Percentiles rank a stretch among this genome's conserved stretches.
Conservation (phyloP, 2,113 vertebrate species). For the Chlamydotis undulata region DNA sequence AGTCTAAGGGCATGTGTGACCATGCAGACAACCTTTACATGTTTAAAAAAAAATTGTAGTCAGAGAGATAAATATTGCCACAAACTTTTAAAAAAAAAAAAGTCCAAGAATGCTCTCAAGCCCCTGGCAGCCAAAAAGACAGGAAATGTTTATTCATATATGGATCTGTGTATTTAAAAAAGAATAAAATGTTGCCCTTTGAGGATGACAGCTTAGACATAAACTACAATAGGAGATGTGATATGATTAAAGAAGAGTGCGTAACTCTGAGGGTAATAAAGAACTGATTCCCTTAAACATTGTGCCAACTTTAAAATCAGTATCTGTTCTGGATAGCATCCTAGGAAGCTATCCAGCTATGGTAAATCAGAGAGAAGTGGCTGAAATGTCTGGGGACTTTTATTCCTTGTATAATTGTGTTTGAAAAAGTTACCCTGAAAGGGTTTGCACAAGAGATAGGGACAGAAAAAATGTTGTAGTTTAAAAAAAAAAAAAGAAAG, state of each 20-base stretch:
- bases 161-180: neutral
- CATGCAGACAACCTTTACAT: neutral
- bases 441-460: neutral
- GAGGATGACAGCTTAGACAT: neutral
- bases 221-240: conserved; percentile 4
- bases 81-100: neutral
- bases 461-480: neutral
- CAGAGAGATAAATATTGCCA: neutral
- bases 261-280: conserved; percentile 25
- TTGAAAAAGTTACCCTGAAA: neutral
- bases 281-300: conserved; percentile 8
- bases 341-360: conserved; percentile 4
- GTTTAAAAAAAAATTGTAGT: neutral
- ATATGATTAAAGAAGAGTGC: conserved; percentile 12
- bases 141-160: neutral
- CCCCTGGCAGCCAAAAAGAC: neutral
- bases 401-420: neutral
- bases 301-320: conserved; percentile 1
- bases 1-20: neutral
- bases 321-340: neutral
- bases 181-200: neutral
- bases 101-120: neutral
- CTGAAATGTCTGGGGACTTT: neutral
- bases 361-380: neutral
- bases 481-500: neutral